These are phyloP conservation scores for Pristionchus entomophagus DNA, from an alignment of 2,888 invertebrate species.

Conservation along the genomic window DNA sequence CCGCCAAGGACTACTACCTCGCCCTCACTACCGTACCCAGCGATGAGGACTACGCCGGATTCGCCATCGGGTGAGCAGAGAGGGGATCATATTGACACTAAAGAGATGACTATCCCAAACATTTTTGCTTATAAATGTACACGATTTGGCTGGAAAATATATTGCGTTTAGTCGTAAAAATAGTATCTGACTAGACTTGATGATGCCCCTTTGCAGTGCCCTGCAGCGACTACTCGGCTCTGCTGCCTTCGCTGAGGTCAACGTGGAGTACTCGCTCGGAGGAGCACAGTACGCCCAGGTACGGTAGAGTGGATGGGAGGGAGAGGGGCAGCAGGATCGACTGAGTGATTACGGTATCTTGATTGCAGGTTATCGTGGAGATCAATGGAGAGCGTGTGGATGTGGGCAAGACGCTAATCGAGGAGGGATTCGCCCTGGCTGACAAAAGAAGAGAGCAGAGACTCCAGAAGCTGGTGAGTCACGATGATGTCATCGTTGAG, in stretches of 20 bases:
- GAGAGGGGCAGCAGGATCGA: background rate
- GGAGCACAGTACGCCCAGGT: slow-evolving; percentile 63
- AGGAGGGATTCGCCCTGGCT: slow-evolving; percentile 88
- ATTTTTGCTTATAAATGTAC: too few species aligned
- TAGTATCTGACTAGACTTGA: too few species aligned
- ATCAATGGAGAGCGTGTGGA: slow-evolving; percentile 80
- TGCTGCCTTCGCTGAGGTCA: slow-evolving; percentile 60
- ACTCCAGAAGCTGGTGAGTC: slow-evolving; percentile 84
- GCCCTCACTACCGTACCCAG: slow-evolving; percentile 88
- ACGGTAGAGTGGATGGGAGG: slow-evolving; percentile 18
- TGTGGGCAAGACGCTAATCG: slow-evolving; percentile 86
- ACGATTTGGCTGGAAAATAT: too few species aligned
- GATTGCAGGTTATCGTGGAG: slow-evolving; percentile 57
- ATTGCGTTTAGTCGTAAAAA: too few species aligned
- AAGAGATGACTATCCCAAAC: background rate
- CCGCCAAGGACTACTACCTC: slow-evolving; percentile 87
- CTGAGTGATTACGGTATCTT: background rate
- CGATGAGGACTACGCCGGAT: slow-evolving; percentile 79
- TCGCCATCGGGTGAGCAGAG: slow-evolving; percentile 31
- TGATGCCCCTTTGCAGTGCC: slow-evolving; percentile 43
- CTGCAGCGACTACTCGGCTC: slow-evolving; percentile 53
- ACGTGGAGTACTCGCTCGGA: slow-evolving; percentile 70
- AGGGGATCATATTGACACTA: background rate
- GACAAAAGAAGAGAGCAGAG: slow-evolving; percentile 87
- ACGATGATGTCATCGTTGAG: background rate